Evolutionary conservation across 2,797 vertebrate genomes (phyloP).

Genomic region (Sus cebifrons): DNA sequence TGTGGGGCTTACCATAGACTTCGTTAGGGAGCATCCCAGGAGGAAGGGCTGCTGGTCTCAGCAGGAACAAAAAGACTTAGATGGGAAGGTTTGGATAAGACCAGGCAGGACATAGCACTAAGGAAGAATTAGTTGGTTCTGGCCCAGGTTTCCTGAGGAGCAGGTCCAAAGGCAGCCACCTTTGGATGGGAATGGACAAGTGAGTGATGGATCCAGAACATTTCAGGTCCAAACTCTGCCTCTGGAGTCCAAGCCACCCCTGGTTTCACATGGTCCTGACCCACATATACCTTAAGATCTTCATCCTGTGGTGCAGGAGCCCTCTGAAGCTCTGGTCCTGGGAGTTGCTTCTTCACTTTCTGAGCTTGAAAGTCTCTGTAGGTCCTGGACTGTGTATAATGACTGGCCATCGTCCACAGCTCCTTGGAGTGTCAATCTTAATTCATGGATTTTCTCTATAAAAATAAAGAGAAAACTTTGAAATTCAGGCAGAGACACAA

Average conservation of each 20-base stretch:
- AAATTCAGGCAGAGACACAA: not conserved
- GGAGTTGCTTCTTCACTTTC: not conserved
- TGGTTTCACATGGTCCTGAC: rapidly evolving
- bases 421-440: not conserved
- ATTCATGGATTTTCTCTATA: not conserved
- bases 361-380: not conserved
- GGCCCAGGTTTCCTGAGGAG: rapidly evolving
- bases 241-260: rapidly evolving
- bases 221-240: too few relatives aligned
- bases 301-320: not conserved
- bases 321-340: rapidly evolving
- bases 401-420: not conserved
- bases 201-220: rapidly evolving
- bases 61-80: rapidly evolving
- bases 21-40: rapidly evolving
- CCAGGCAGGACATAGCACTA: rapidly evolving
- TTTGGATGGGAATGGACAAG: rapidly evolving
- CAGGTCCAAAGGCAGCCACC: too few relatives aligned
- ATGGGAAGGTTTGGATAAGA: too few relatives aligned
- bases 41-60: rapidly evolving
- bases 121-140: rapidly evolving
- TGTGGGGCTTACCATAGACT: rapidly evolving
- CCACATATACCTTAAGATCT: not conserved
- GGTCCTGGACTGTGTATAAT: rapidly evolving
- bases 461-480: not conserved